Evolutionary conservation across 2,888 invertebrate species (phyloP).

Genomic region (Drosophila melanosoma): DNA sequence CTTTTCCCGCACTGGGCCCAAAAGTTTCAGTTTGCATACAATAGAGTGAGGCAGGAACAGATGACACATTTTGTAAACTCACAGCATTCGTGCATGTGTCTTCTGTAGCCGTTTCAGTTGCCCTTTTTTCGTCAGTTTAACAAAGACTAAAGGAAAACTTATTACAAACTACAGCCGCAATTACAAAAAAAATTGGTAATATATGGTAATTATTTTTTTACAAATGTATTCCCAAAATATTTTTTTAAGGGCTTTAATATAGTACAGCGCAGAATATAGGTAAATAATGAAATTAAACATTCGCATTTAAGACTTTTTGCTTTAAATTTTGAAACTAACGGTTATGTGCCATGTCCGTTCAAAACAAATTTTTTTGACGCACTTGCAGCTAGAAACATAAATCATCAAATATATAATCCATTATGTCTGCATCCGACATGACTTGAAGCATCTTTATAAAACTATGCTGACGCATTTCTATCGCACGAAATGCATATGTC

Average conservation of each 20-base stretch:
- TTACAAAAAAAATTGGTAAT: not conserved
- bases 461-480: not conserved
- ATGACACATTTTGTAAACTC: not conserved
- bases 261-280: not conserved
- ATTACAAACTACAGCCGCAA: not conserved
- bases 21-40: not conserved
- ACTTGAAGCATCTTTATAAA: not conserved
- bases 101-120: not conserved
- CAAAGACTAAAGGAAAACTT: not conserved
- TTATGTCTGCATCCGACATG: not conserved
- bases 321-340: not conserved
- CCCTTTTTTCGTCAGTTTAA: not conserved
- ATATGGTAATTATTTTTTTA: not conserved
- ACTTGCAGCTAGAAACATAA: not conserved
- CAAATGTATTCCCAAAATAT: not conserved
- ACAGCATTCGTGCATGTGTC: not conserved
- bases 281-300: not conserved
- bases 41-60: conserved; percentile 2
- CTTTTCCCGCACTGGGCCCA: not conserved
- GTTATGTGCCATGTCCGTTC: not conserved
- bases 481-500: not conserved
- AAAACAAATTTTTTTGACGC: not conserved
- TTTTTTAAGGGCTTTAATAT: not conserved
- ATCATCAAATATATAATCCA: not conserved
- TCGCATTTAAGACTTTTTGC: not conserved